phyloP scores from a whole-genome alignment of 37 sponge, comb jelly and placozoan genomes.

The Eunapius fragilis region DNA sequence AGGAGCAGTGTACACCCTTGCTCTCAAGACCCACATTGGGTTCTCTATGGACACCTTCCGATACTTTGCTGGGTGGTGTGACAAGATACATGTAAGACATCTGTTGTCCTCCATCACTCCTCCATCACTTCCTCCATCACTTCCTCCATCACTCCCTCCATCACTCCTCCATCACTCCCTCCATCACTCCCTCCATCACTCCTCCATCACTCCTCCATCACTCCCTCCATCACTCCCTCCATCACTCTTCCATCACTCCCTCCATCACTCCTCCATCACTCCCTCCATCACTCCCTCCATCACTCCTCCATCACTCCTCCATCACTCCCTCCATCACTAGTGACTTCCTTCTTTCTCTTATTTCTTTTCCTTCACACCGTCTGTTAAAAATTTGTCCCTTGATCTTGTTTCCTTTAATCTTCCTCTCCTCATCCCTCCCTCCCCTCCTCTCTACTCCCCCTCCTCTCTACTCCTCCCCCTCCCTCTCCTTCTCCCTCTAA shows the following conservation, averaged over 20 bases:
- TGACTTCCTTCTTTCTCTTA: background rate
- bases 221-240: background rate
- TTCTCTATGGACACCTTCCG: conserved; percentile 94
- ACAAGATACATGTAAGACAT: conserved; percentile 87
- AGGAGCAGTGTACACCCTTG: conserved; percentile 95
- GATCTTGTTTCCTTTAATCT: too few relatives aligned
- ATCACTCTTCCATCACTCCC: background rate
- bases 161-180: background rate
- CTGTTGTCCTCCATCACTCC: background rate
- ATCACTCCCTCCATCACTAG: background rate
- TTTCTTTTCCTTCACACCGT: too few relatives aligned
- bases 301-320: too few relatives aligned
- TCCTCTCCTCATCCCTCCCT: background rate
- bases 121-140: background rate
- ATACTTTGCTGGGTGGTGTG: conserved; percentile 97
- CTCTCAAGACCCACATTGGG: conserved; percentile 95
- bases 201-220: background rate
- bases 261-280: too few relatives aligned
- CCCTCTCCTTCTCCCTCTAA: background rate
- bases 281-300: too few relatives aligned
- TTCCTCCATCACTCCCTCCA: too few relatives aligned
- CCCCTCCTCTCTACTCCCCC: background rate
- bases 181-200: background rate
- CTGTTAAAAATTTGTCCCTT: too few relatives aligned
- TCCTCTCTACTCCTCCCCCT: background rate